phyloP scores from a whole-genome alignment of 2,888 invertebrate genomes.

The Sarcophaga rosellei region DNA sequence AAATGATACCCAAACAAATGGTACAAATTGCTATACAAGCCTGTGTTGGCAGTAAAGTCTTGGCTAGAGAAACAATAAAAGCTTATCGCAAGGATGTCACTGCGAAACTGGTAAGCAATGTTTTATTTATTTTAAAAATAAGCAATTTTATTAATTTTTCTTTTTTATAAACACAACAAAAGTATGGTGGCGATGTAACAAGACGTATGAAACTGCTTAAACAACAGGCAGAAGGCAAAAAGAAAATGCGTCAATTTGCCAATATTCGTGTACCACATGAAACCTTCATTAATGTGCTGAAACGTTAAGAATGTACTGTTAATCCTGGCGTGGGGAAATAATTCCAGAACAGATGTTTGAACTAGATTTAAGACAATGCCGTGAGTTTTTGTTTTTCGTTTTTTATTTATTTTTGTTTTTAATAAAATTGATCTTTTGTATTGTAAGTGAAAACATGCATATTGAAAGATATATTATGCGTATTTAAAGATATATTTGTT shows the following conservation, averaged over 20 bases:
- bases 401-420: background rate
- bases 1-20: conserved; percentile 94
- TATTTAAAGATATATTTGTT: too few relatives aligned
- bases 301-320: conserved; percentile 82
- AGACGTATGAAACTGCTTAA: conserved; percentile 93
- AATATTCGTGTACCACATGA: conserved; percentile 95
- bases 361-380: conserved; percentile 52
- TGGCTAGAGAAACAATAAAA: conserved; percentile 93
- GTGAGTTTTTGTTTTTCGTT: conserved; percentile 54
- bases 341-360: background rate
- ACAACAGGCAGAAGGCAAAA: conserved; percentile 96
- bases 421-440: background rate
- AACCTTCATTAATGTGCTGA: conserved; percentile 95
- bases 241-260: conserved; percentile 94
- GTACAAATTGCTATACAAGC: conserved; percentile 95
- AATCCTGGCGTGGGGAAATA: background rate
- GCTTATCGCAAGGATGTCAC: conserved; percentile 96
- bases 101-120: conserved; percentile 90
- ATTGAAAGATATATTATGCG: too few relatives aligned
- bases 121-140: conserved; percentile 22
- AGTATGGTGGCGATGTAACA: conserved; percentile 96
- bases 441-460: background rate
- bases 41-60: conserved; percentile 87
- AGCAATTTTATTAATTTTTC: conserved; percentile 73
- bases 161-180: conserved; percentile 44